These are phyloP conservation scores for Porites lobata DNA, from an alignment of 92 coral and sea anemone species.

Conservation along the genomic window DNA sequence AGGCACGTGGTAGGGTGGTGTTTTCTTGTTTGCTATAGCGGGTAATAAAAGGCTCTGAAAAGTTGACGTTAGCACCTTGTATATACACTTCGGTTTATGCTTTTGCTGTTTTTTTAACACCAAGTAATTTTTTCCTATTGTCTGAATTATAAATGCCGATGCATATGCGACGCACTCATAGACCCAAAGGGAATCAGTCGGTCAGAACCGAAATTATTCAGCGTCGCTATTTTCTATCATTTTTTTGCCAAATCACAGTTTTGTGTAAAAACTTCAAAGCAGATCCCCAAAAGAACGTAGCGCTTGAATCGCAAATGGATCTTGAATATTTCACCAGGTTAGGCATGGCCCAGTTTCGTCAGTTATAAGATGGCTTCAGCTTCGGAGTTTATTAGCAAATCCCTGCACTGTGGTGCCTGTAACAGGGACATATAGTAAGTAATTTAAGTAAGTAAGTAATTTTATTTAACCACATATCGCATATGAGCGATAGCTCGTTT, in stretches of 20 bases:
- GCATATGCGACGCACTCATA: background rate
- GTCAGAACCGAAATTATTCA: background rate
- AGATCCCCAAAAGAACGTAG: background rate
- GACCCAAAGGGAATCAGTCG: background rate
- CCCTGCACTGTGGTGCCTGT: constrained; percentile 38
- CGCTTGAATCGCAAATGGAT: constrained; percentile 4
- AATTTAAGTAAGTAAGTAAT: no score
- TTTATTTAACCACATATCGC: no score
- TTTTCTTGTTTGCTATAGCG: no score
- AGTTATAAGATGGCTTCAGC: constrained; percentile 21
- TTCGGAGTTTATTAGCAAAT: constrained; percentile 17
- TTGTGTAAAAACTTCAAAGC: background rate
- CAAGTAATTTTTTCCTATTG: background rate
- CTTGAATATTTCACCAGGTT: constrained; percentile 7
- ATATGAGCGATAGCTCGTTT: no score
- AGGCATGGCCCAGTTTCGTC: background rate
- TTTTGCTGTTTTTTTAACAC: background rate
- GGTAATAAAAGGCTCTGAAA: no score
- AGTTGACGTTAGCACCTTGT: background rate
- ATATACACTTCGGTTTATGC: background rate
- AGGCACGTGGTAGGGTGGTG: no score
- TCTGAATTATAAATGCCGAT: constrained; percentile 3
- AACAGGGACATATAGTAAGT: constrained; percentile 13
- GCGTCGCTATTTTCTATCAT: background rate
- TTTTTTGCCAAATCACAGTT: background rate